These are phyloP conservation scores for Meta bourneti DNA, from an alignment of 2,888 invertebrate genomes.

Conservation along the genomic window DNA sequence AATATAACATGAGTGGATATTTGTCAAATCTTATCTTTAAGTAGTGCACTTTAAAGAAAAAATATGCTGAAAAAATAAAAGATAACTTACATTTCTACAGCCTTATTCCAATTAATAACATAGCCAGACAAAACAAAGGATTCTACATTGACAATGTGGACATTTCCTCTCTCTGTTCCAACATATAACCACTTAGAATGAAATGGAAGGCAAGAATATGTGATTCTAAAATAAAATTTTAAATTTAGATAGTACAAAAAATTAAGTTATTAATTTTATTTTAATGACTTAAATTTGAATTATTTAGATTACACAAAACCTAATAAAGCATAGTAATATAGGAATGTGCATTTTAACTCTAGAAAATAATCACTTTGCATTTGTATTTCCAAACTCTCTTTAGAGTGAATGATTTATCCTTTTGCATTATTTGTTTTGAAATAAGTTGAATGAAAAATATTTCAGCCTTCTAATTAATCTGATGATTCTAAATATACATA, in stretches of 20 bases:
- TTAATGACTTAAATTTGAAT: neutral
- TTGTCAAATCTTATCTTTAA: no score
- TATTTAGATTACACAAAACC: neutral
- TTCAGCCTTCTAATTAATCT: no score
- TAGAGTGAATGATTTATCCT: no score
- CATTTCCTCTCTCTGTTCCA: conserved; percentile 98
- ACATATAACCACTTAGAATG: conserved; percentile 99
- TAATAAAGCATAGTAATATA: no score
- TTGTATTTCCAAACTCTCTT: no score
- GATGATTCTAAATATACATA: no score
- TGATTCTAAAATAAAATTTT: conserved; percentile 86
- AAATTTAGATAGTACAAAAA: neutral
- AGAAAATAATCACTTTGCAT: no score
- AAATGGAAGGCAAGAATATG: conserved; percentile 95
- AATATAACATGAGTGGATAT: no score
- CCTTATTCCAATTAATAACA: conserved; percentile 99
- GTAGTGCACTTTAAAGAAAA: no score
- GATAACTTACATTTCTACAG: conserved; percentile 95
- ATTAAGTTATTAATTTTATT: neutral
- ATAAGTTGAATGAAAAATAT: no score
- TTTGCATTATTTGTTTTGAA: no score
- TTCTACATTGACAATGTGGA: conserved; percentile 98
- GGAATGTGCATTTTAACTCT: no score
- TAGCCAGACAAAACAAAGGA: conserved; percentile 97
- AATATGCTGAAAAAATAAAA: neutral